These are phyloP conservation scores for Betta splendens DNA, from an alignment of 2,797 vertebrate species.

Conservation along the genomic window DNA sequence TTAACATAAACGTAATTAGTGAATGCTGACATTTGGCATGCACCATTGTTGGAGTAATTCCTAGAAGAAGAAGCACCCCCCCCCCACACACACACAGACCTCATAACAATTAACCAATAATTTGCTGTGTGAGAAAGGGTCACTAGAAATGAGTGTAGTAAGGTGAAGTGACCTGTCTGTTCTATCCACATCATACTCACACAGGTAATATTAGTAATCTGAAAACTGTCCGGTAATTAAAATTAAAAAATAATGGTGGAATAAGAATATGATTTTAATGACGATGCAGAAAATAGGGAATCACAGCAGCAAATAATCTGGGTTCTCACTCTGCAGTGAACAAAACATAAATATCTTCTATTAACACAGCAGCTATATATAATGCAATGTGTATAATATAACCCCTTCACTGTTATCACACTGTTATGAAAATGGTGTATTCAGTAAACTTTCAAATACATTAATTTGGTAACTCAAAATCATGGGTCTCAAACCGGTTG, in stretches of 20 bases:
- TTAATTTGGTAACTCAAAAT: slow-evolving; percentile 23
- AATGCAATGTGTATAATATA: neutral
- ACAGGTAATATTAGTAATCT: no score
- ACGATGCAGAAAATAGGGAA: neutral
- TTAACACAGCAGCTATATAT: neutral
- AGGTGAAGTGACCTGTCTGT: no score
- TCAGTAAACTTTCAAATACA: slow-evolving; percentile 19
- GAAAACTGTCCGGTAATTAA: no score
- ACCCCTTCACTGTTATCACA: neutral
- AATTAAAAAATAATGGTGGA: no score
- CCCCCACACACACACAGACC: slow-evolving; percentile 59
- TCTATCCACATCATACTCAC: no score
- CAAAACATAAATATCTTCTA: neutral
- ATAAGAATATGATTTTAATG: no score
- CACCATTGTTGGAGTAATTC: slow-evolving; percentile 97
- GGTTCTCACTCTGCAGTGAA: neutral
- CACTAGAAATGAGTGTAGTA: no score
- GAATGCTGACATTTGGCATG: slow-evolving; percentile 94
- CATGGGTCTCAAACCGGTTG: no score
- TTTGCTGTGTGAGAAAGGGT: no score
- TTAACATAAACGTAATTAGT: slow-evolving; percentile 99
- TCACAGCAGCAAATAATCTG: neutral
- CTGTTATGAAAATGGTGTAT: neutral
- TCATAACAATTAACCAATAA: no score
- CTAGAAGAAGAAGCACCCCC: no score